These are phyloP conservation scores for Pangasius larnaudii DNA, from an alignment of 2,797 vertebrate species.

Conservation along the genomic window DNA sequence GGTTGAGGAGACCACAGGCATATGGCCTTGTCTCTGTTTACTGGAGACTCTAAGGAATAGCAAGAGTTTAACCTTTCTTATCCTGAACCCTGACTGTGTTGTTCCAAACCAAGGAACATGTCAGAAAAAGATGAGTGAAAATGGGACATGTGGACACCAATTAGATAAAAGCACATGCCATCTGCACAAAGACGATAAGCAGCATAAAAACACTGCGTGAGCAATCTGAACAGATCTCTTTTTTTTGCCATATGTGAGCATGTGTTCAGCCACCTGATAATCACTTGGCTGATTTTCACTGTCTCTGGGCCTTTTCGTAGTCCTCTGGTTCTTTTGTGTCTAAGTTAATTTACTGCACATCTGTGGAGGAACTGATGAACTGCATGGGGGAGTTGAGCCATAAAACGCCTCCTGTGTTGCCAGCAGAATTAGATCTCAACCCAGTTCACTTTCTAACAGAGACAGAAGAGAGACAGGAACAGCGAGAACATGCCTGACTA, in stretches of 20 bases:
- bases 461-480: slow-evolving; percentile 34
- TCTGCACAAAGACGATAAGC: slow-evolving; percentile 4
- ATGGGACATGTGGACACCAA: neutral
- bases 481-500: slow-evolving; percentile 1
- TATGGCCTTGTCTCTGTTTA: slow-evolving; percentile 9
- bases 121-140: neutral
- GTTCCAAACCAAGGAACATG: slow-evolving; percentile 24
- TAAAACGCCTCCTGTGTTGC: slow-evolving; percentile 46
- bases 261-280: slow-evolving; percentile 30
- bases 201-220: neutral
- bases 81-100: neutral
- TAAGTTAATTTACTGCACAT: slow-evolving; percentile 20
- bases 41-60: neutral
- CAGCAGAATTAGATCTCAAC: slow-evolving; percentile 42
- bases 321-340: slow-evolving; percentile 26
- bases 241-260: neutral
- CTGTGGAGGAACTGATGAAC: slow-evolving; percentile 35
- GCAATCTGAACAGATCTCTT: neutral
- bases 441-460: slow-evolving; percentile 23
- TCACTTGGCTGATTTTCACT: slow-evolving; percentile 16
- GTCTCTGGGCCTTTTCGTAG: slow-evolving; percentile 11
- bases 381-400: slow-evolving; percentile 26
- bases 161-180: slow-evolving; percentile 8
- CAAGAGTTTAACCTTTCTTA: slow-evolving; percentile 1
- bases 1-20: neutral